phyloP scores from a whole-genome alignment of 2,113 vertebrate genomes.

The Isurus oxyrinchus region DNA sequence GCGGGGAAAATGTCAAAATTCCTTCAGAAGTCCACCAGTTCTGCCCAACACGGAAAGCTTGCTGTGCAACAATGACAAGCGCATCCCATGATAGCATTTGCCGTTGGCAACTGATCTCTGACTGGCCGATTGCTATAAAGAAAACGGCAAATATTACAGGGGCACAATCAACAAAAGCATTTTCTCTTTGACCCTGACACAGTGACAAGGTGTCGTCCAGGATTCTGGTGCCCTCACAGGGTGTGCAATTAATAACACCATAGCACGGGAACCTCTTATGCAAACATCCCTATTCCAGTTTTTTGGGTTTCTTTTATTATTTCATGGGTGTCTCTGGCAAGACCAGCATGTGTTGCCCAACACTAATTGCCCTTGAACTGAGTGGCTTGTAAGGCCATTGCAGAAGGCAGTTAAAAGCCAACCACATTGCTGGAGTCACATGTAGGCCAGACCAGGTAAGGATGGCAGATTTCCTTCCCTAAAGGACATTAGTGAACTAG shows the following conservation, averaged over 20 bases:
- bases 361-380: no score
- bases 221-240: background rate
- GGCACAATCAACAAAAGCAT: background rate
- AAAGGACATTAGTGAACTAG: no score
- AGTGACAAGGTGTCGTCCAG: background rate
- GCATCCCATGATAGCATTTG: background rate
- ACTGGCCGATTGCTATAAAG: background rate
- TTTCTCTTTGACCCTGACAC: background rate
- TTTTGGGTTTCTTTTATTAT: background rate
- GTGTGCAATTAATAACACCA: no score
- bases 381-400: background rate
- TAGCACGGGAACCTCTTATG: background rate
- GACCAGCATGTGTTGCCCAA: no score
- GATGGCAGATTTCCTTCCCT: no score
- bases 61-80: background rate
- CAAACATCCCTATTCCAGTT: background rate
- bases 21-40: no score
- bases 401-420: background rate
- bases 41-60: background rate
- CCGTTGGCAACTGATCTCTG: background rate
- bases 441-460: no score
- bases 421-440: no score
- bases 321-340: no score
- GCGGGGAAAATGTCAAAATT: background rate
- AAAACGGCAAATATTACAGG: background rate